A percentile compares a stretch with the other conserved stretches of the same genome.
phyloP scores from a whole-genome alignment of 2,797 vertebrate genomes.

The Margarornis squamiger region DNA sequence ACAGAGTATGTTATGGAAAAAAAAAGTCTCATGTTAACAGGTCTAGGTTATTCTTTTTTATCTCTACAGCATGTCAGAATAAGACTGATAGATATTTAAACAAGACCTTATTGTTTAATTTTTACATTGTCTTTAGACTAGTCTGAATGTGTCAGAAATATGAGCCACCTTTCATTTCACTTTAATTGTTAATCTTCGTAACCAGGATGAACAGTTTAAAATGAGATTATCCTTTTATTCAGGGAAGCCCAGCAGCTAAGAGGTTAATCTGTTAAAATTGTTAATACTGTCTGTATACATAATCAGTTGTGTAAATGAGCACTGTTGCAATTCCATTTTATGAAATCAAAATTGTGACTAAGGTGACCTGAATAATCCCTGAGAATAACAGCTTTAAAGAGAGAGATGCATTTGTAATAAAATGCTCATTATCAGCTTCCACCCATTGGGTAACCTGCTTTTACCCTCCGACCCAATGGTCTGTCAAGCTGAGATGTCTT shows the following conservation, averaged over 20 bases:
- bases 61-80: neutral
- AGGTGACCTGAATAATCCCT: conserved; percentile 56
- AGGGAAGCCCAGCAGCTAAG: neutral
- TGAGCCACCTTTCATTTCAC: neutral
- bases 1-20: neutral
- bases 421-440: conserved; percentile 62
- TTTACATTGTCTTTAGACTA: neutral
- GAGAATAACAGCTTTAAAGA: conserved; percentile 58
- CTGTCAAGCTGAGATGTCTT: conserved; percentile 33
- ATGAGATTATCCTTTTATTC: neutral
- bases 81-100: neutral
- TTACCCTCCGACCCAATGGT: conserved; percentile 14
- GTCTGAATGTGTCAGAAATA: neutral
- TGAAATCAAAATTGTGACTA: conserved; percentile 56
- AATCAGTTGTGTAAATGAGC: conserved; percentile 46
- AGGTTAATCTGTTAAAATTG: conserved; percentile 48
- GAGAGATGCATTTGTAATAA: conserved; percentile 44
- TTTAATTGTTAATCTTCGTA: neutral
- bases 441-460: conserved; percentile 51
- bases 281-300: conserved; percentile 24
- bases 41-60: neutral
- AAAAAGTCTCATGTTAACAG: neutral
- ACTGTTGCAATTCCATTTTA: conserved; percentile 52
- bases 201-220: accelerated
- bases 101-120: neutral